A percentile compares a stretch with the other conserved stretches of the same genome.
phyloP scores from a whole-genome alignment of 2,888 invertebrate genomes.

The Caenorhabditis sp. region DNA sequence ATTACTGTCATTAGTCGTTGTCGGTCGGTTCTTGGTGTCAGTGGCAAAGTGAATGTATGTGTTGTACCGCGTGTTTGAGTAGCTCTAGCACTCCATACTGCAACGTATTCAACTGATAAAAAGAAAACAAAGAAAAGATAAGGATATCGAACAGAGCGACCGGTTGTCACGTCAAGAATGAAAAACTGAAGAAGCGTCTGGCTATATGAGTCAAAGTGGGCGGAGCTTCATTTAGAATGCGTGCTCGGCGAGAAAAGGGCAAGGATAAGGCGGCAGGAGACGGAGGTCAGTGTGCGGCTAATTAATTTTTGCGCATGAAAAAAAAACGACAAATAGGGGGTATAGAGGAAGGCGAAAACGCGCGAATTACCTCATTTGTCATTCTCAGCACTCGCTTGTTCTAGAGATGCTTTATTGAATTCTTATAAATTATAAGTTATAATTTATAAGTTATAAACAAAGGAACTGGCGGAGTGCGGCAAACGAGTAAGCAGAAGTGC shows the following conservation, averaged over 20 bases:
- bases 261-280: too few species aligned
- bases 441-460: too few species aligned
- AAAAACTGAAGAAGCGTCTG: too few species aligned
- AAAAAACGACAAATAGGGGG: not conserved
- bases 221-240: not conserved
- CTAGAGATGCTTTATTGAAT: too few species aligned
- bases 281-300: not conserved
- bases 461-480: too few species aligned
- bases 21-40: constrained; percentile 8
- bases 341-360: not conserved
- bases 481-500: too few species aligned
- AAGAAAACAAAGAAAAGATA: not conserved
- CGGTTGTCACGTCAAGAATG: not conserved
- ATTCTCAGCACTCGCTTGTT: constrained; percentile 12
- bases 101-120: constrained; percentile 1
- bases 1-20: constrained; percentile 42
- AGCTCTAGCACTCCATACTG: constrained; percentile 48
- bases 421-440: too few species aligned
- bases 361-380: constrained; percentile 20
- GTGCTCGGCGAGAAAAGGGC: constrained; percentile 2
- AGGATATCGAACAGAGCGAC: not conserved
- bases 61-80: constrained; percentile 49
- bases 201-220: not conserved
- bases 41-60: constrained; percentile 28
- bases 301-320: constrained; percentile 4